These are phyloP conservation scores for Protobothrops flavoviridis DNA, from an alignment of 2,113 vertebrate genomes.

Conservation along the genomic window DNA sequence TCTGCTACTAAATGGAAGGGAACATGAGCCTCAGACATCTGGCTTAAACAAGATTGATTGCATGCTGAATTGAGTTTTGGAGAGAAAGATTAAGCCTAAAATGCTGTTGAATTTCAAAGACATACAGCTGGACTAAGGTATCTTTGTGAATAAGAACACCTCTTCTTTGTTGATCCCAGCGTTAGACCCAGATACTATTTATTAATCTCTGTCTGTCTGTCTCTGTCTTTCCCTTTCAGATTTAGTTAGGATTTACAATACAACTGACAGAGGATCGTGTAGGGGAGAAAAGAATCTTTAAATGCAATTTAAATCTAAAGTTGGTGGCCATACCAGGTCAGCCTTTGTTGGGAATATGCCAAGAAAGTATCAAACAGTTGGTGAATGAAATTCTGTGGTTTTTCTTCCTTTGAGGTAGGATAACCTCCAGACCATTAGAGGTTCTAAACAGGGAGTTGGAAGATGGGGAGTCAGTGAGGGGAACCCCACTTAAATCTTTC, in stretches of 20 bases:
- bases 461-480: neutral
- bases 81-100: neutral
- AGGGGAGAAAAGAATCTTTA: neutral
- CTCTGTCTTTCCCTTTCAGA: constrained; percentile 24
- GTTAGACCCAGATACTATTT: neutral
- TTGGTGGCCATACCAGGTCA: constrained; percentile 17
- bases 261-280: neutral
- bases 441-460: neutral
- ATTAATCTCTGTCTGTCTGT: constrained; percentile 29
- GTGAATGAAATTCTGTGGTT: neutral
- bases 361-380: neutral
- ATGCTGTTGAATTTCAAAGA: rapidly evolving
- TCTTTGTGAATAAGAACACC: neutral
- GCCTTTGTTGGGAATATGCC: constrained; percentile 34
- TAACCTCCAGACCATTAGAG: constrained; percentile 34
- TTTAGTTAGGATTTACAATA: constrained; percentile 38
- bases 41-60: neutral
- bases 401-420: neutral
- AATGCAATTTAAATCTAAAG: constrained; percentile 5
- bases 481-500: no score
- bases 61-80: neutral
- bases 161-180: neutral
- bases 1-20: neutral
- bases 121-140: rapidly evolving
- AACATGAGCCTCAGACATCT: neutral